Conservation (phyloP, 2,888 invertebrate species). For the Pollenia griseotomentosa region DNA sequence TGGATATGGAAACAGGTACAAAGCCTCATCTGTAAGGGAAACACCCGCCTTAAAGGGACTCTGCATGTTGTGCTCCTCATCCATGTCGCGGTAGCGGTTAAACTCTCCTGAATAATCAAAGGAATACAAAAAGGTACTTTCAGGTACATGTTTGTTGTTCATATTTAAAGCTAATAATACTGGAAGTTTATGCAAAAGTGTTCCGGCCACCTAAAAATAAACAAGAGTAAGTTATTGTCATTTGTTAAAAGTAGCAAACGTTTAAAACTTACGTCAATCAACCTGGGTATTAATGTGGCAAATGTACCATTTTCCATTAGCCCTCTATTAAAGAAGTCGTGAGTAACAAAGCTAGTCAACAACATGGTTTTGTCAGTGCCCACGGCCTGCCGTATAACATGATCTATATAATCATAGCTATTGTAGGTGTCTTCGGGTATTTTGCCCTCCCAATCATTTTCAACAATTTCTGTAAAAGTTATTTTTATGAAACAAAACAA, state of each 20-base stretch:
- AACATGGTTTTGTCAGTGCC: constrained; percentile 84
- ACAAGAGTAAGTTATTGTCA: not conserved
- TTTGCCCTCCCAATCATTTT: constrained; percentile 80
- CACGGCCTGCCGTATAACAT: constrained; percentile 80
- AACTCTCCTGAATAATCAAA: constrained; percentile 85
- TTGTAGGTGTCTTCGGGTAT: constrained; percentile 81
- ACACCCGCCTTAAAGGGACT: constrained; percentile 85
- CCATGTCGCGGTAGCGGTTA: constrained; percentile 83
- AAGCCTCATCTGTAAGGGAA: constrained; percentile 86
- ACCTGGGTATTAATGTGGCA: constrained; percentile 83
- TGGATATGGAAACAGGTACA: constrained; percentile 85
- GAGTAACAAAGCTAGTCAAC: constrained; percentile 83
- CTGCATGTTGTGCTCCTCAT: constrained; percentile 83
- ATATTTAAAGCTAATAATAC: constrained; percentile 83
- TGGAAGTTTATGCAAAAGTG: constrained; percentile 84
- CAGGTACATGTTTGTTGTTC: constrained; percentile 81
- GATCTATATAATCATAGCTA: constrained; percentile 81
- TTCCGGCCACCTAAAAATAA: constrained; percentile 83
- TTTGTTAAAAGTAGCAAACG: not conserved
- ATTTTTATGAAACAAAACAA: not conserved
- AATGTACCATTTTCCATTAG: constrained; percentile 84
- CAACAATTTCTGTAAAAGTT: constrained; percentile 79
- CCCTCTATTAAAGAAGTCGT: constrained; percentile 84
- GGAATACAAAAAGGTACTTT: constrained; percentile 85
- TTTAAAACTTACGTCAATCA: constrained; percentile 84